A percentile compares a stretch with the other conserved stretches of the same genome.
These are phyloP conservation scores for Dendrocincla tyrannina DNA, from an alignment of 2,797 vertebrate species.

Conservation along the genomic window DNA sequence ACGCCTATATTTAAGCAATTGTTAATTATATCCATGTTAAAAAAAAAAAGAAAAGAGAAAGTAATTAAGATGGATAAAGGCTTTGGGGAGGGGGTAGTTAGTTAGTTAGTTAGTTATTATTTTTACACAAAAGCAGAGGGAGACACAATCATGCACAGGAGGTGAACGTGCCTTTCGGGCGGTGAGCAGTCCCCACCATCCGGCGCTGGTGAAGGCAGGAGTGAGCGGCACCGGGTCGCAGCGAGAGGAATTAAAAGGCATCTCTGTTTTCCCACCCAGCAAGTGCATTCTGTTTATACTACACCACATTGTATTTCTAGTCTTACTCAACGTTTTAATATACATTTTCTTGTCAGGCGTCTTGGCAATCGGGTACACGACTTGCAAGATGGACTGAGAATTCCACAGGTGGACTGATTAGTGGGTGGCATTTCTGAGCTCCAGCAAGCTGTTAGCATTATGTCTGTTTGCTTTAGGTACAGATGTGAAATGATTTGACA, in stretches of 20 bases:
- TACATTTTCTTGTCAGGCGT: conserved; percentile 80
- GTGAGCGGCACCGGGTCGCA: neutral
- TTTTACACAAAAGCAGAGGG: neutral
- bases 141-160: neutral
- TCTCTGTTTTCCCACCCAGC: conserved; percentile 16
- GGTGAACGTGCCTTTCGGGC: neutral
- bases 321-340: conserved; percentile 79
- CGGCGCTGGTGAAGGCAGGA: neutral
- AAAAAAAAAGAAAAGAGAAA: neutral
- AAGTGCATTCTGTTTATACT: conserved; percentile 60
- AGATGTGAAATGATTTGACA: conserved; percentile 83
- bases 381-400: conserved; percentile 81
- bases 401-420: conserved; percentile 83
- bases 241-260: neutral
- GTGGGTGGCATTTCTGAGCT: conserved; percentile 82
- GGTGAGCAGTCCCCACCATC: neutral
- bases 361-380: conserved; percentile 76
- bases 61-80: neutral
- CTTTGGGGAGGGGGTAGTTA: neutral
- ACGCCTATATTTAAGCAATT: conserved; percentile 10
- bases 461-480: conserved; percentile 83
- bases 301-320: conserved; percentile 71
- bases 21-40: conserved; percentile 12
- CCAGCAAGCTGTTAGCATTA: conserved; percentile 82
- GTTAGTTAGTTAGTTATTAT: neutral